A percentile compares a stretch with the other conserved stretches of the same genome.
These are phyloP conservation scores for Mellivora capensis DNA, from an alignment of 2,113 vertebrate species.

Conservation along the genomic window DNA sequence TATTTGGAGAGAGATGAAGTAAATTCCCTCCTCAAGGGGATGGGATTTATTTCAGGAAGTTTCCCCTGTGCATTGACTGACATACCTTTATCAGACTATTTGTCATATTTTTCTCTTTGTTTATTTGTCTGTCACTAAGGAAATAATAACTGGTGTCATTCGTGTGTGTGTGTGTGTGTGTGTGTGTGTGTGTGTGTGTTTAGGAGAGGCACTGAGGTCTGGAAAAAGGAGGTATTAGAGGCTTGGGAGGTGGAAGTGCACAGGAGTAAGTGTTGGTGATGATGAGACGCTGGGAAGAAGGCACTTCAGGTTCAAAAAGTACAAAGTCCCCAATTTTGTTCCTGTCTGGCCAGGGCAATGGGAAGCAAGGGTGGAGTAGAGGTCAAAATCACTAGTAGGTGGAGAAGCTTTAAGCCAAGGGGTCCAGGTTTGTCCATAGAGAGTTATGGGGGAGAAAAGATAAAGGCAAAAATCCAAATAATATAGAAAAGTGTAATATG, in stretches of 20 bases:
- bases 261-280: neutral
- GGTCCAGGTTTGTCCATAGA: neutral
- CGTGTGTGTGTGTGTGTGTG: neutral
- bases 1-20: constrained; percentile 16
- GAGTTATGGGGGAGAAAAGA: neutral
- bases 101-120: neutral
- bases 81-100: neutral
- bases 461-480: neutral
- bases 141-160: neutral
- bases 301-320: neutral
- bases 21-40: neutral
- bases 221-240: neutral
- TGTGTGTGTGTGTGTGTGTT: neutral
- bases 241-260: neutral
- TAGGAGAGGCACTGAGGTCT: neutral
- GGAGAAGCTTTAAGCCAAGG: neutral
- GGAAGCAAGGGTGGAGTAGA: neutral
- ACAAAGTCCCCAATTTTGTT: neutral
- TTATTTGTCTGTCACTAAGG: neutral
- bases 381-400: neutral
- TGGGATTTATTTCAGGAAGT: neutral
- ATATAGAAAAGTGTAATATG: neutral
- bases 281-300: neutral
- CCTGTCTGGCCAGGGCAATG: neutral
- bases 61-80: neutral